Evolutionary conservation across 2,888 invertebrate genomes (phyloP).

Genomic region (Cremastobaeus sp.): DNA sequence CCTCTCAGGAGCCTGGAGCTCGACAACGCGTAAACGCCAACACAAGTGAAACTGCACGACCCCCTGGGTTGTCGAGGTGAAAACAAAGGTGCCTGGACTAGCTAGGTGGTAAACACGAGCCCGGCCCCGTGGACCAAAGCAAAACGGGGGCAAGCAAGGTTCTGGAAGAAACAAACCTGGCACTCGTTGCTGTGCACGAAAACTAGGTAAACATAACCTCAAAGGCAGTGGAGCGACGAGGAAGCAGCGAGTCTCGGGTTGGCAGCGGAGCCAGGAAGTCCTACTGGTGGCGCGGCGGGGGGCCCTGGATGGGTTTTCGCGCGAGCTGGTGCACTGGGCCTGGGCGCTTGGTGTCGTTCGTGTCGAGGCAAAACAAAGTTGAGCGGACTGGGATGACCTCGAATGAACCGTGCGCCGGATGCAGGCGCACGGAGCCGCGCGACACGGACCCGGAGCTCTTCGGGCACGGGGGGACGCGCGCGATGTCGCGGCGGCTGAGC

Average conservation of each 20-base stretch:
- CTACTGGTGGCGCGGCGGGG: not conserved
- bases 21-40: too few relatives aligned
- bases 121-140: too few relatives aligned
- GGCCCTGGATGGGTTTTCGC: too few relatives aligned
- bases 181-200: too few relatives aligned
- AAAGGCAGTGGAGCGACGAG: not conserved
- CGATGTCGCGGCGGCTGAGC: not conserved
- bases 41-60: too few relatives aligned
- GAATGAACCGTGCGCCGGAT: conserved; percentile 25
- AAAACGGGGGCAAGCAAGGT: too few relatives aligned
- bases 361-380: conserved; percentile 22
- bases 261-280: not conserved
- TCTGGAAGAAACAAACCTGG: too few relatives aligned
- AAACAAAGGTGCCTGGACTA: too few relatives aligned
- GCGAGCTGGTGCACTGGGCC: too few relatives aligned
- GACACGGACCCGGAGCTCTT: not conserved
- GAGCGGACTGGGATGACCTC: conserved; percentile 44
- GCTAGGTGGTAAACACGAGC: too few relatives aligned
- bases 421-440: not conserved
- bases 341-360: not conserved
- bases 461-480: not conserved
- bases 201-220: not conserved
- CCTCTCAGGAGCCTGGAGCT: too few relatives aligned
- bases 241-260: not conserved
- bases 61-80: too few relatives aligned